Conservation (phyloP, 2,113 vertebrate genomes). For the Cisticola juncidis region DNA sequence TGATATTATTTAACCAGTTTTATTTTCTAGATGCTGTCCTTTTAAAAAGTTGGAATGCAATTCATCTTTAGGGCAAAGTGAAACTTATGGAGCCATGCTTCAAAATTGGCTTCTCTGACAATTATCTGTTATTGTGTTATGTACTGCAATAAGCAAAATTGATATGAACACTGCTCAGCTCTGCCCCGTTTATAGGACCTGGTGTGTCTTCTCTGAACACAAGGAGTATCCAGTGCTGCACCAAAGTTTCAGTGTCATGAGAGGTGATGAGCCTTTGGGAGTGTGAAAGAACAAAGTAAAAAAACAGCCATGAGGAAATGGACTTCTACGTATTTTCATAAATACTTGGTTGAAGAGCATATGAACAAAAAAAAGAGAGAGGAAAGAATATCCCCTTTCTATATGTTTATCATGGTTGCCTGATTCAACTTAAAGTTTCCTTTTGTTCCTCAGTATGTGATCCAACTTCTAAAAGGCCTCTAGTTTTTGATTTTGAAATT, state of each 20-base stretch:
- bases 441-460: conserved; percentile 19
- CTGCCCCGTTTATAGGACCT: background rate
- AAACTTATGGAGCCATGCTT: background rate
- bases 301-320: background rate
- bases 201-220: background rate
- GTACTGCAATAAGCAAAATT: background rate
- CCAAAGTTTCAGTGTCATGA: fast-evolving
- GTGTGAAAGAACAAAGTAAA: background rate
- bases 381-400: background rate
- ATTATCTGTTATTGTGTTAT: background rate
- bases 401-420: background rate
- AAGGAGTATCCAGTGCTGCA: background rate
- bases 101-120: background rate
- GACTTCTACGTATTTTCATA: background rate
- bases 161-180: background rate
- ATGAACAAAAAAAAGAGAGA: background rate
- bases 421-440: background rate
- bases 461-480: conserved; percentile 8
- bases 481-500: background rate
- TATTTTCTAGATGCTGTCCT: background rate
- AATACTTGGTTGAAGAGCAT: background rate
- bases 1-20: background rate
- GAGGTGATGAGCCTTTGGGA: background rate
- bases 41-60: background rate
- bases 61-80: background rate